phyloP scores from a whole-genome alignment of 2,797 vertebrate species.

The Nannoperca australis region DNA sequence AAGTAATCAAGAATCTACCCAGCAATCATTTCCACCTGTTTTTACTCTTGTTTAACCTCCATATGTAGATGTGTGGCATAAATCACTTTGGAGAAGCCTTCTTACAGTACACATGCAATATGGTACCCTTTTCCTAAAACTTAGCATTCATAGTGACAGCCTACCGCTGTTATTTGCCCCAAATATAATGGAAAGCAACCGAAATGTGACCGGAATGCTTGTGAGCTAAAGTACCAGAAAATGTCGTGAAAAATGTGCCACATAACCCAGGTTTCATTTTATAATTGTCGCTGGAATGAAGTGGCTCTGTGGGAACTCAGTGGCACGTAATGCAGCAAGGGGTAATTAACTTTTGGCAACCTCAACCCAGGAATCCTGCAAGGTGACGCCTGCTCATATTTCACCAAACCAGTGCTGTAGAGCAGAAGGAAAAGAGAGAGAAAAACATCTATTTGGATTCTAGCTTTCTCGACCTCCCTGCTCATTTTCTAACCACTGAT shows the following conservation, averaged over 20 bases:
- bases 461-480: slow-evolving; percentile 1
- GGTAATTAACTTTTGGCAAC: slow-evolving; percentile 29
- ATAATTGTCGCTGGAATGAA: slow-evolving; percentile 15
- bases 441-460: background rate
- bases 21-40: background rate
- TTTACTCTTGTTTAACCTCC: background rate
- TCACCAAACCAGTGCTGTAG: slow-evolving; percentile 30
- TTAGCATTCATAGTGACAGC: background rate
- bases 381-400: slow-evolving; percentile 17
- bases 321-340: slow-evolving; percentile 4
- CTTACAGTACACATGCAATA: background rate
- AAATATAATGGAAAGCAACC: background rate
- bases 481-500: slow-evolving; percentile 49
- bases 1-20: background rate
- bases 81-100: background rate
- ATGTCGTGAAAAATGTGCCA: slow-evolving; percentile 20
- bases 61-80: background rate
- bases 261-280: slow-evolving; percentile 10
- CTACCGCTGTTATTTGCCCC: background rate
- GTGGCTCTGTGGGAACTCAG: slow-evolving; percentile 15
- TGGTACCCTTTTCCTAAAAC: background rate
- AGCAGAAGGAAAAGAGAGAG: background rate
- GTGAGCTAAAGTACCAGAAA: slow-evolving; percentile 3
- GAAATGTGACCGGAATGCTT: background rate
- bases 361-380: slow-evolving; percentile 1